A percentile compares a stretch with the other conserved stretches of the same genome.
Conservation (phyloP, 2,113 vertebrate genomes). For the Xiphophorus couchianus region DNA sequence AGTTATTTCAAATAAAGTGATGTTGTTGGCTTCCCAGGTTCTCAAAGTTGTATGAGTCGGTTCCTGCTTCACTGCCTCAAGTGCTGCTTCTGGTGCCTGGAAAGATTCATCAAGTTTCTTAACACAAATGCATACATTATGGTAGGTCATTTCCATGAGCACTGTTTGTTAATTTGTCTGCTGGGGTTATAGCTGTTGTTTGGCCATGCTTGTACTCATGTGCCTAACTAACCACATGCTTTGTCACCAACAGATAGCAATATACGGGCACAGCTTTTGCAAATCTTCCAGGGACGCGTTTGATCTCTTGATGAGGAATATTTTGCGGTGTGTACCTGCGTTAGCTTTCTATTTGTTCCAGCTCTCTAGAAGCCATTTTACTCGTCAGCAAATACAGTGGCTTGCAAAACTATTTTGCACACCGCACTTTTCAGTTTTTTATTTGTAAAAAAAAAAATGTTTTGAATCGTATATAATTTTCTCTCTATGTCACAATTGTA, state of each 20-base stretch:
- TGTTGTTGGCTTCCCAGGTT: conserved; percentile 73
- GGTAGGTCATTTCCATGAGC: conserved; percentile 77
- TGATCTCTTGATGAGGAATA: conserved; percentile 93
- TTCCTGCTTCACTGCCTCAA: conserved; percentile 91
- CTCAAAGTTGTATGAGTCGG: conserved; percentile 82
- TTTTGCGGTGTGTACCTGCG: conserved; percentile 84
- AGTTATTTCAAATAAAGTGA: neutral
- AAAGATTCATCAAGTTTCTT: conserved; percentile 92
- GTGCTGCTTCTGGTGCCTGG: conserved; percentile 98
- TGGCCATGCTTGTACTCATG: neutral
- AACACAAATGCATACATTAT: conserved; percentile 98
- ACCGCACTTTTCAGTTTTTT: too few species aligned
- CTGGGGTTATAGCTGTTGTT: neutral
- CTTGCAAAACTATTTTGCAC: too few species aligned
- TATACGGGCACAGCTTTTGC: conserved; percentile 97
- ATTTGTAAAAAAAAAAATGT: too few species aligned
- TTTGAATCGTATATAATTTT: too few species aligned
- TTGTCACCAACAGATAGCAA: conserved; percentile 85
- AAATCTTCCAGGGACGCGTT: conserved; percentile 92
- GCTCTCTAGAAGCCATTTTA: neutral
- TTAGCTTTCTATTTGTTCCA: neutral
- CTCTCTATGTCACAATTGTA: too few species aligned
- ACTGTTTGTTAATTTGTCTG: neutral
- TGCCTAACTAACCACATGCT: neutral
- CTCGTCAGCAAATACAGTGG: neutral